phyloP scores from a whole-genome alignment of 1,140 invertebrate species.

The Temnothorax curvispinosus region DNA sequence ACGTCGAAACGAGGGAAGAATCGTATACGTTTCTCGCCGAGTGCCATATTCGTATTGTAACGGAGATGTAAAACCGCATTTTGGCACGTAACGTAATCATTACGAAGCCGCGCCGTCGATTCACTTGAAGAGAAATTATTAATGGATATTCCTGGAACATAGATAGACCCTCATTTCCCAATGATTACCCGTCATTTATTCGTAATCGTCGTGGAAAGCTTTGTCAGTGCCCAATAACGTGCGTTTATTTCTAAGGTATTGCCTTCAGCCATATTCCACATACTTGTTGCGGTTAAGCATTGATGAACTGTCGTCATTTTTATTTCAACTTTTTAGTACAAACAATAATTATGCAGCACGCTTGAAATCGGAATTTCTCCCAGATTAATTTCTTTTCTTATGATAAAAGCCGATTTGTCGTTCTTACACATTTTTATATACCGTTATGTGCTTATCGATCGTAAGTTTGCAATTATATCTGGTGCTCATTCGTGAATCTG shows the following conservation, averaged over 20 bases:
- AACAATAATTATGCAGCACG: not conserved
- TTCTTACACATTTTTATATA: not conserved
- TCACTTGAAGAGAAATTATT: slow-evolving; percentile 74
- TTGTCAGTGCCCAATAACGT: slow-evolving; percentile 72
- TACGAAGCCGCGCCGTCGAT: slow-evolving; percentile 60
- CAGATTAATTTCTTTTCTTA: too few species aligned
- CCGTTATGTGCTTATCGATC: not conserved
- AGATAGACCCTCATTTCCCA: slow-evolving; percentile 75
- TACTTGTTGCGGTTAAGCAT: slow-evolving; percentile 14
- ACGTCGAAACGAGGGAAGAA: not conserved
- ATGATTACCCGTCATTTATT: slow-evolving; percentile 79
- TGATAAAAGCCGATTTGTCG: not conserved
- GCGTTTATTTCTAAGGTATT: slow-evolving; percentile 57
- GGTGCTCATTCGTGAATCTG: not conserved
- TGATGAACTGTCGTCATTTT: not conserved
- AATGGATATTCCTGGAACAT: slow-evolving; percentile 78
- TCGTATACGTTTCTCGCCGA: not conserved
- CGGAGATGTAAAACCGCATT: slow-evolving; percentile 69
- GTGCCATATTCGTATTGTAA: slow-evolving; percentile 15
- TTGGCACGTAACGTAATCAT: slow-evolving; percentile 78
- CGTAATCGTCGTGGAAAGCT: slow-evolving; percentile 76
- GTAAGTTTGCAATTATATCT: not conserved
- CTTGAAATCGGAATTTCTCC: not conserved
- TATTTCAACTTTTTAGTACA: not conserved
- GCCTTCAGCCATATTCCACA: not conserved